Conservation (phyloP, 2,888 invertebrate genomes). For the Epinotia bilunana region DNA sequence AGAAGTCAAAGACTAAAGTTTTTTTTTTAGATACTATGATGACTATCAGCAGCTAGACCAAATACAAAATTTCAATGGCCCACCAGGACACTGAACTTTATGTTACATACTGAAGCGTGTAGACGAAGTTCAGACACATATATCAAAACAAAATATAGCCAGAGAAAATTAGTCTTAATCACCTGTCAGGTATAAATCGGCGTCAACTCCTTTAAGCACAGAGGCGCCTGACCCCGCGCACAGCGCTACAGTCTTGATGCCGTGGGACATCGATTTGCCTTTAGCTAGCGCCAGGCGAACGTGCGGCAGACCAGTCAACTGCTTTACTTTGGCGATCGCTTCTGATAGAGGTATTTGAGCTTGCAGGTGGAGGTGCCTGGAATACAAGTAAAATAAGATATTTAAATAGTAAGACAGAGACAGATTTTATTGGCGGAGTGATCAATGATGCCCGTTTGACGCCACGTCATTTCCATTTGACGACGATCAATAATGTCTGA, state of each 20-base stretch:
- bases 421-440: neutral
- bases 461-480: neutral
- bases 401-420: neutral
- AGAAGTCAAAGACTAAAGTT: too few relatives aligned
- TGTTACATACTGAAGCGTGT: too few relatives aligned
- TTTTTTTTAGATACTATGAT: too few relatives aligned
- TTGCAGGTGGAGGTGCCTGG: slow-evolving; percentile 65
- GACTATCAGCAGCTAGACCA: too few relatives aligned
- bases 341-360: slow-evolving; percentile 76
- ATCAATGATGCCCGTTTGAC: neutral
- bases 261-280: slow-evolving; percentile 69
- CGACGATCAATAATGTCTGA: neutral
- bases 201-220: slow-evolving; percentile 87
- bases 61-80: too few relatives aligned
- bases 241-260: slow-evolving; percentile 88
- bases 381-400: slow-evolving; percentile 45
- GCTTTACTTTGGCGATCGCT: slow-evolving; percentile 88
- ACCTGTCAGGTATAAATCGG: slow-evolving; percentile 94
- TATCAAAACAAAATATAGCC: too few relatives aligned
- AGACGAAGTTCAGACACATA: too few relatives aligned
- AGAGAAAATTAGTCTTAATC: slow-evolving; percentile 21
- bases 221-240: slow-evolving; percentile 96
- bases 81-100: too few relatives aligned
- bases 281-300: slow-evolving; percentile 89
- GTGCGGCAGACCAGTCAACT: slow-evolving; percentile 87